Conservation (phyloP, 2,113 vertebrate genomes). For the Stigmatopora argus region DNA sequence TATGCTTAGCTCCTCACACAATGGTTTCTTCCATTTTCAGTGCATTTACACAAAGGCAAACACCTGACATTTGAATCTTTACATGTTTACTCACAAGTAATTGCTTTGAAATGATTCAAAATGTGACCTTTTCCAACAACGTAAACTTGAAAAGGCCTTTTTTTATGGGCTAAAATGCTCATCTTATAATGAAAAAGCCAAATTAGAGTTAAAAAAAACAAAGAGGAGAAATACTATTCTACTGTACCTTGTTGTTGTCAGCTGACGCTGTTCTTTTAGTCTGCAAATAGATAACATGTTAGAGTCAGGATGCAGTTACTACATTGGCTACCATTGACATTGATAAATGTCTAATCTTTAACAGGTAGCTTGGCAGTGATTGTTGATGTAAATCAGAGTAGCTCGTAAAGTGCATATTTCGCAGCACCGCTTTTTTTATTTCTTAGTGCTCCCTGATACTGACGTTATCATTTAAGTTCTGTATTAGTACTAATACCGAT, state of each 20-base stretch:
- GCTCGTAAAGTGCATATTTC: too few species aligned
- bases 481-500: too few species aligned
- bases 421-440: too few species aligned
- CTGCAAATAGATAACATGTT: slow-evolving; percentile 44
- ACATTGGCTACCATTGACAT: too few species aligned
- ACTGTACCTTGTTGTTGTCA: slow-evolving; percentile 63
- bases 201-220: background rate
- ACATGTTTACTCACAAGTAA: background rate
- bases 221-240: background rate
- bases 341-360: too few species aligned
- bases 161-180: background rate
- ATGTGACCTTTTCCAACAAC: background rate
- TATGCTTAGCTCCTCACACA: background rate
- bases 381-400: too few species aligned
- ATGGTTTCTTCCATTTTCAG: background rate
- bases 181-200: background rate
- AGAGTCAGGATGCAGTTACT: background rate
- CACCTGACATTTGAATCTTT: too few species aligned
- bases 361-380: too few species aligned
- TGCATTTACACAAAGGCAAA: background rate
- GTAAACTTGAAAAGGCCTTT: background rate
- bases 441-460: too few species aligned
- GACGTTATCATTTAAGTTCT: too few species aligned
- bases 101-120: background rate
- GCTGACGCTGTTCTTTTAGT: slow-evolving; percentile 58